Evolutionary conservation across 2,113 vertebrate genomes (phyloP), one percentile per base, ranked within the genome.

Genomic region (Triplophysa dalaica): DNA sequence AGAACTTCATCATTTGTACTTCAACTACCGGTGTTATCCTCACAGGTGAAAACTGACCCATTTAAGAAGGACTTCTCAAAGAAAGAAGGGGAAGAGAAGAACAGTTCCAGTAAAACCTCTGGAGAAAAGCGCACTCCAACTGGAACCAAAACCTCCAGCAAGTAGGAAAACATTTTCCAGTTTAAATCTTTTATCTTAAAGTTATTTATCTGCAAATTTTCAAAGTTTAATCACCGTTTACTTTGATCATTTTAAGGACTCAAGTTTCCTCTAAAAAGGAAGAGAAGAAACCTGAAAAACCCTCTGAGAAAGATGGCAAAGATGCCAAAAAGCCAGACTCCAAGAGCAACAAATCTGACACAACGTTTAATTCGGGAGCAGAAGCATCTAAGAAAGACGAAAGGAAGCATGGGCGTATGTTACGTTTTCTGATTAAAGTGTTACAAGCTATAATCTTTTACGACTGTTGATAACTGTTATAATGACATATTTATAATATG

Each of bases 1-100:
- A 29, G 4, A 29, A 29, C 4, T 29, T 29, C 29, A 4, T 29
- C 4, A 29, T 29, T 29, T 29, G 19, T 54, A 29, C 48, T 54
- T 70, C 9, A 70, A 56, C 10, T 70, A 24, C 4, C 63, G 7
- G 13, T 56, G 19, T 43, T 75, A 16, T 65, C 60, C 83, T 78
- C 54, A 33, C 21, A 98, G 97, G 95, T 96, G 67, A 98, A 98
- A 94, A 96, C 94, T 16, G 96, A 98, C 90, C 96, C 97, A 2
- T 98, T 96, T 82, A 99, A 98, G 89, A 98, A 98, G 84, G 97
- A 98, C n/a, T 38, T 94, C 66, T 89, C 88, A 21, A 99, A 97
- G 89, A 98, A 96, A 80, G 97, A 99, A 83, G 90, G 86, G 0
- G 96, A 97, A 84, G 96, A 98, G 70, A 99, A 97, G 86, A 91